Evolutionary conservation across 1,140 invertebrate genomes (phyloP).

Genomic region (Ceratina calcarata): DNA sequence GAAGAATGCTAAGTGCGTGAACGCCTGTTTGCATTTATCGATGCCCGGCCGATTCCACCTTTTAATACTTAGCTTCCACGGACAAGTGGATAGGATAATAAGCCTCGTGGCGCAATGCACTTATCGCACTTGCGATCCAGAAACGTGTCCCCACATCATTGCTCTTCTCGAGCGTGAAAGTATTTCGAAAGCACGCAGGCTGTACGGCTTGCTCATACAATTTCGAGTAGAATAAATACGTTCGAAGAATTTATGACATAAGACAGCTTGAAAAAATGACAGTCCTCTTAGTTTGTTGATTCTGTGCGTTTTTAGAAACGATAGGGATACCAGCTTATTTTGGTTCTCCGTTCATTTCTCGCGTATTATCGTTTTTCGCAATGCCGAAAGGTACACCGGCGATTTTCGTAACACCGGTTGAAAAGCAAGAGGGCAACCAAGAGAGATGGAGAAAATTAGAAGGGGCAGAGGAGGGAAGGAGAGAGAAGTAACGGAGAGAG

Average conservation of each 20-base stretch:
- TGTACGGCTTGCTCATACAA: background rate
- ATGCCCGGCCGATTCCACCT: slow-evolving; percentile 26
- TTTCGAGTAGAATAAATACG: background rate
- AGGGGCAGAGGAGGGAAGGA: slow-evolving; percentile 2
- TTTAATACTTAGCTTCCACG: slow-evolving; percentile 26
- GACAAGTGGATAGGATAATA: slow-evolving; percentile 31
- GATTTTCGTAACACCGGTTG: slow-evolving; percentile 36
- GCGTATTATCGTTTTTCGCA: background rate
- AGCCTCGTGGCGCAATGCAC: slow-evolving; percentile 22
- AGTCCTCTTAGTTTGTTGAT: no score
- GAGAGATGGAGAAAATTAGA: slow-evolving; percentile 24
- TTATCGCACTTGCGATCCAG: slow-evolving; percentile 21
- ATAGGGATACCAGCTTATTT: background rate
- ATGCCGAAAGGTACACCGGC: background rate
- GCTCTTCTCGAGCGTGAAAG: slow-evolving; percentile 10
- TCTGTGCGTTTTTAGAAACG: background rate
- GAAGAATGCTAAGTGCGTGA: no score
- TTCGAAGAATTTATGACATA: background rate
- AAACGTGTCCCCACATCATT: slow-evolving; percentile 8
- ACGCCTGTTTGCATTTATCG: background rate
- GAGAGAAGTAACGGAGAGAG: slow-evolving; percentile 47
- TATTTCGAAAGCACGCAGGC: slow-evolving; percentile 12
- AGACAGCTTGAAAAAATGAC: no score
- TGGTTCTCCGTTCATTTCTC: background rate
- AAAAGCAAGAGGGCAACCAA: slow-evolving; percentile 31